Conservation (phyloP, 2,797 vertebrate species). For the Cichlasoma orientale region DNA sequence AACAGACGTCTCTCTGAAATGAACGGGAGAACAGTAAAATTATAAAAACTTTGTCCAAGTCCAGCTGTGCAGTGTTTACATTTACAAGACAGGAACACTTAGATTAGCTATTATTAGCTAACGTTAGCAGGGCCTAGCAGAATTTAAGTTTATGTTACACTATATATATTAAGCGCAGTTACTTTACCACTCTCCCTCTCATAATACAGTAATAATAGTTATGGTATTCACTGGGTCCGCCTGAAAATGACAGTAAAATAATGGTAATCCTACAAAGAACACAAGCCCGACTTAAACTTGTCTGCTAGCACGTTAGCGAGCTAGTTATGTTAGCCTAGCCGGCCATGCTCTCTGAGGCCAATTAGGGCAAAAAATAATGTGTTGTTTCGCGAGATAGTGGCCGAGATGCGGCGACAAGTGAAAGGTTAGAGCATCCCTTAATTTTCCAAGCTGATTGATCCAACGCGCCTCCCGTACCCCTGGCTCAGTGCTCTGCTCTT, state of each 20-base stretch:
- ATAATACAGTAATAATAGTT: fast-evolving
- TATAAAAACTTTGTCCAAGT: neutral
- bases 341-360: constrained; percentile 77
- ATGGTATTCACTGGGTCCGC: fast-evolving
- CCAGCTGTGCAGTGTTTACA: constrained; percentile 15
- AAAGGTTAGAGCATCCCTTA: constrained; percentile 52
- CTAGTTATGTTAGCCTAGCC: constrained; percentile 68
- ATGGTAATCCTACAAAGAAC: neutral
- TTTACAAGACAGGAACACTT: neutral
- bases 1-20: neutral
- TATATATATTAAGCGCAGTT: neutral
- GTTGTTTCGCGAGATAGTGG: constrained; percentile 15
- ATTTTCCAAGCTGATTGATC: constrained; percentile 69
- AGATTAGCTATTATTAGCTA: constrained; percentile 30
- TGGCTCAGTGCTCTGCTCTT: constrained; percentile 57
- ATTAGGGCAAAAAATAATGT: constrained; percentile 26
- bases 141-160: constrained; percentile 8
- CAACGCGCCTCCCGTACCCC: constrained; percentile 78
- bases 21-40: neutral
- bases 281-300: neutral
- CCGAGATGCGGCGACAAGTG: constrained; percentile 9
- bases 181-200: neutral
- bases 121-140: constrained; percentile 58
- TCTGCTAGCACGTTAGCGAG: constrained; percentile 58
- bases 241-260: fast-evolving